Conservation (phyloP, 1,140 invertebrate genomes). For the Dysdera silvatica region DNA sequence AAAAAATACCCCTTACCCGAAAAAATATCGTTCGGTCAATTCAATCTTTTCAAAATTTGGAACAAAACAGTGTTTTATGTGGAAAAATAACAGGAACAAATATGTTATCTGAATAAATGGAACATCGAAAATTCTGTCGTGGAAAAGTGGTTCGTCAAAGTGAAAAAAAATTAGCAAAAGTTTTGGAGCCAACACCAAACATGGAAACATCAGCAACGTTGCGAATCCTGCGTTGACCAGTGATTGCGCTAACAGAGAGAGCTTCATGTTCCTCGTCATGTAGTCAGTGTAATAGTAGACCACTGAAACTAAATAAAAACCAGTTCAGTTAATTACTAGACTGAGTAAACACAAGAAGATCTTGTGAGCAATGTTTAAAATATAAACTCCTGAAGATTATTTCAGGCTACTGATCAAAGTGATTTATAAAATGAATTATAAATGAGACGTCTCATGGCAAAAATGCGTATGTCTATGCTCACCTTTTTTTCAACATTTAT, state of each 20-base stretch:
- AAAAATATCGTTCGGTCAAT: not conserved
- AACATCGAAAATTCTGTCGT: not conserved
- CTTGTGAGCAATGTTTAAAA: too few relatives aligned
- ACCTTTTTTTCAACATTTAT: too few relatives aligned
- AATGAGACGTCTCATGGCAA: too few relatives aligned
- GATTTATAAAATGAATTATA: not conserved
- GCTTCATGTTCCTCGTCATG: slow-evolving; percentile 4
- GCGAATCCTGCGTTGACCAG: not conserved
- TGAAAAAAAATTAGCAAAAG: slow-evolving; percentile 4
- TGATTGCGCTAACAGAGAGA: not conserved
- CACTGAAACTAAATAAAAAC: slow-evolving; percentile 5
- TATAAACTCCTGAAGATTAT: too few relatives aligned
- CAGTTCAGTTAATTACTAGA: too few relatives aligned
- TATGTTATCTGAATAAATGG: slow-evolving; percentile 10
- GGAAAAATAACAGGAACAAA: slow-evolving; percentile 10
- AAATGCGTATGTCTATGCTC: too few relatives aligned
- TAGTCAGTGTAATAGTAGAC: slow-evolving; percentile 5
- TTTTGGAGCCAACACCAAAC: not conserved
- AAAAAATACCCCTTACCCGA: not conserved
- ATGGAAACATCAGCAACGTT: not conserved
- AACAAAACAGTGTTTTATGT: slow-evolving; percentile 3
- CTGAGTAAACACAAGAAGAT: too few relatives aligned
- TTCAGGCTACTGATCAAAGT: too few relatives aligned
- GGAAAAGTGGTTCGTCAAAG: slow-evolving; percentile 16
- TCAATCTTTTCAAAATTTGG: not conserved